Evolutionary conservation across 2,888 invertebrate species (phyloP), one percentile per base, ranked within the genome.

Genomic region (Barypeithes pellucidus): DNA sequence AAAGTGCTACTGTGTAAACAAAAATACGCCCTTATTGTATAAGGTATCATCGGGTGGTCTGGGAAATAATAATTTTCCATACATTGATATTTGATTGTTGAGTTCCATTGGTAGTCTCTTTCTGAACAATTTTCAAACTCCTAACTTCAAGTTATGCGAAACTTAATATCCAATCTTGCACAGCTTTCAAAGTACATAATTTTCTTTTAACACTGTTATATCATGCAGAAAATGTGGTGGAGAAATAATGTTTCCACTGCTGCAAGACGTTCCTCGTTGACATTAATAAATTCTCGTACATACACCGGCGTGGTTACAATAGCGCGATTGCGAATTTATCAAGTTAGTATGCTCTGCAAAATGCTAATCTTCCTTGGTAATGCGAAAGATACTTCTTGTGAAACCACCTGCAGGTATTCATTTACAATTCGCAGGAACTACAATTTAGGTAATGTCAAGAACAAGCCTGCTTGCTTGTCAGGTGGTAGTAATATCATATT

Each of bases 161-260:
- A 4, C n/a, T n/a, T n/a, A n/a, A 39, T 1, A 39, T 4, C 9
- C n/a, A 39, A 39, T 39, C 39, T 39, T n/a, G 2, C 12, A 12
- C 9, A 39, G 39, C 39, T 39, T 12, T n/a, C 39, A 39, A 39
- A 39, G 29, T 29, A n/a, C n/a, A n/a, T n/a, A 29, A 39, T n/a
- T 1, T n/a, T 12, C 39, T 3, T 39, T n/a, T 39, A n/a, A 12
- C n/a, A 11, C 4, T 43, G 43, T 16, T 16, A 16, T 43, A 43
- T 43, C 16, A n/a, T n/a, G 14, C n/a, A 16, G n/a, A n/a, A 43
- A 5, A 43, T 43, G 54, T 33, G 16, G 57, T 14, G 22, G 59
- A 41, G 52, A 29, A 45, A 59, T 57, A 50, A 57, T 33, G 60
- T 60, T 61, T 57, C 33, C 33, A 57, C 33, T 33, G 33, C 33